Base-by-base conservation (phyloP, 2,113 vertebrate genomes). In the Nannospalax galili region DNA sequence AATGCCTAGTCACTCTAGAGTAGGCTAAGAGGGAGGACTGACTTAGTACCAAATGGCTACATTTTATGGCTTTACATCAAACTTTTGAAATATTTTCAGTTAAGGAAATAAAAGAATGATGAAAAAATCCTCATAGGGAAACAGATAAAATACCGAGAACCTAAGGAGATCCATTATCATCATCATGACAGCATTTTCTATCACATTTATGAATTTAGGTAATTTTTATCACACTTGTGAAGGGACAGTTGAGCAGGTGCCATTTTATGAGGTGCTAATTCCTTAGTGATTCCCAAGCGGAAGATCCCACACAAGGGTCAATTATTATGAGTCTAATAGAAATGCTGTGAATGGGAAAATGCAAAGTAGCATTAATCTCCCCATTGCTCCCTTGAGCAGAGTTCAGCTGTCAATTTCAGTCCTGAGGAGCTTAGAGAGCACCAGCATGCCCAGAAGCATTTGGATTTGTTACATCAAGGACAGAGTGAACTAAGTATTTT, bases 351-450 rank as follows among this genome's bases (percentile, higher is more conserved):
- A 86, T 97, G 82, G 86, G 77, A 79, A 11, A 96, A 96, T 95
- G 64, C 97, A 97, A 97, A 98, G 94, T 92, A 37, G 48, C 92
- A 96, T 97, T 97, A 96, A 98, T 97, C 95, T 97, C 91, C 87
- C 52, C 92, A 97, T 96, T 97, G 94, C 58, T 98, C 97, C 42
- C 86, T 94, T 78, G 7, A 84, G 94, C 94, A 95, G 95, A 95
- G 79, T 93, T 98, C 94, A 97, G 67, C 93, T 95, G 95, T 98
- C 94, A 98, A 19, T 94, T 96, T 88, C 79, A 97, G 91, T 96
- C 74, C 95, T 93, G 84, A 96, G 78, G 93, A 97, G 64, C 81
- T 96, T 84, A 48, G 94, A 97, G 97, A 96, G 88, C 56, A 96
- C 84, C 70, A 95, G 70, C 12, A 1, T 81, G 70, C 79, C 89